Base-by-base conservation (phyloP, 53 echinoderm and acorn worm species). In the Apostichopus leukothele region DNA sequence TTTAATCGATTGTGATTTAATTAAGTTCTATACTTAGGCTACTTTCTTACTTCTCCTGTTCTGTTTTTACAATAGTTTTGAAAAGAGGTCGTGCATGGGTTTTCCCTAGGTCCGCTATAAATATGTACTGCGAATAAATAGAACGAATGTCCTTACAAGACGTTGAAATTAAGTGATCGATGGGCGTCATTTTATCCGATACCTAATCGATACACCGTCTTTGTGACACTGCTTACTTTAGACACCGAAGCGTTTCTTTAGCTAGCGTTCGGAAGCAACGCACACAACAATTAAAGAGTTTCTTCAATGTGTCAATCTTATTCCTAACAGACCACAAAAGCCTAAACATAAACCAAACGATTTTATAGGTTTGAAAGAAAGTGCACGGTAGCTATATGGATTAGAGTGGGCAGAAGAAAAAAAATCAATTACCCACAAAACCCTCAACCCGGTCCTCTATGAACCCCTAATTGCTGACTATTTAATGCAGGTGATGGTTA, bases 311-410 rank as follows among this genome's bases (percentile, higher is more conserved):
- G 79, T 78, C 79, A 78, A 78, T 78, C 51, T 50, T 50, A 8
- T 52, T 7, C 53, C 79, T 51, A 23, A 78, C 12, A 78, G 51
- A 53, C 79, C 79, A 16, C 79, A 78, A 78, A 78, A 14, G 50
- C 79, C 16, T 50, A 18, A 78, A 78, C 51, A 52, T 52, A 78
- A 27, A 78, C 79, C 53, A 78, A 52, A 53, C 53, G 79, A 78
- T 78, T 78, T 53, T 78, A 14, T 78, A n/a, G 79, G 79, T 27
- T 61, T 78, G 79, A 78, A 78, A 78, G 79, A 78, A 51, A 27
- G 10, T 78, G 53, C 53, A 50, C 79, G 19, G 53, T 78, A 12
- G 53, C 79, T 78, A 50, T 25, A 25, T 78, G 53, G 79, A 78
- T 78, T 78, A 78, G 79, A 52, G 79, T 6, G 16, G 79, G 79